phyloP scores from a whole-genome alignment of 2,797 vertebrate species.

The Dryobates pubescens region DNA sequence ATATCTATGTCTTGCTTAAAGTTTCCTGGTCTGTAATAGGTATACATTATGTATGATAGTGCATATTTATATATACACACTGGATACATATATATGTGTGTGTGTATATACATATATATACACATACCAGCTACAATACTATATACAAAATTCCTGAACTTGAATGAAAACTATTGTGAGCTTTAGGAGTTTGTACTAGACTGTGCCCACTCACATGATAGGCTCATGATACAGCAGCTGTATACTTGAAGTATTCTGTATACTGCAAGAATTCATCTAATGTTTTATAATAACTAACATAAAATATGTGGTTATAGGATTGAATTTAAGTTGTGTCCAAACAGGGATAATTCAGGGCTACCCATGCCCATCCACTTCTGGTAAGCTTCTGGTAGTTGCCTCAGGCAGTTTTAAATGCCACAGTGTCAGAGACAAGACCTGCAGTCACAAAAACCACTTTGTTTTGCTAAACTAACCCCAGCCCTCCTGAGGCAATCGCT shows the following conservation, averaged over 20 bases:
- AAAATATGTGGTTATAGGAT: neutral
- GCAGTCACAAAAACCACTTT: neutral
- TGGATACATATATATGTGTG: neutral
- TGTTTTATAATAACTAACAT: neutral
- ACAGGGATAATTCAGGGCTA: neutral
- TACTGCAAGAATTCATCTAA: neutral
- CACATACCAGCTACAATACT: slow-evolving; percentile 4
- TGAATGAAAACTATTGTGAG: slow-evolving; percentile 39
- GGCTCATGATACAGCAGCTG: neutral
- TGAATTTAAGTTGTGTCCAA: neutral
- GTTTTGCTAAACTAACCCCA: neutral
- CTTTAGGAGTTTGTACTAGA: neutral
- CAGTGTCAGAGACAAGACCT: neutral
- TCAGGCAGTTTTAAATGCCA: neutral
- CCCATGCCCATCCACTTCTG: neutral
- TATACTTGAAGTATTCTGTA: neutral
- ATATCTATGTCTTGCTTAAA: slow-evolving; percentile 41
- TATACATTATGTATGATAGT: slow-evolving; percentile 5
- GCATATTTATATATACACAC: slow-evolving; percentile 16
- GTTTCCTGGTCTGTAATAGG: neutral
- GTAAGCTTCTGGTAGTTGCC: neutral
- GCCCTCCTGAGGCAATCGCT: neutral
- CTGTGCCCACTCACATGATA: neutral
- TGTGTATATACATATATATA: neutral
- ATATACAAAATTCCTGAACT: slow-evolving; percentile 30